Base-by-base conservation (phyloP, 2,888 invertebrate genomes). In the Trachelus iudaicus region DNA sequence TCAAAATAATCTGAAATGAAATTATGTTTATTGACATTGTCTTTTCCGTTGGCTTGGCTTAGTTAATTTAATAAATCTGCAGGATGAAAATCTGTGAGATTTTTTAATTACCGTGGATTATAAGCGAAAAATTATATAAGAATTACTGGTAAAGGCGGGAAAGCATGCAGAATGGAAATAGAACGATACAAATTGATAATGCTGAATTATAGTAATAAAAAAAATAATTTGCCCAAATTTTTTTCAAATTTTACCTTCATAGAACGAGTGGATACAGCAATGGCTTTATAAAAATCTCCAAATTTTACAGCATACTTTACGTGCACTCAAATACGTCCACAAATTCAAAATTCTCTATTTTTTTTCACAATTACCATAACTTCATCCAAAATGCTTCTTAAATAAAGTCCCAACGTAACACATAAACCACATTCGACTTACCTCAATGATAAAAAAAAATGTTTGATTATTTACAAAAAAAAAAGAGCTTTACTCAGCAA, bases 1-100 rank as follows among this genome's bases (percentile, higher is more conserved):
- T 76, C 69, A 73, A 69, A 78, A 75, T 75, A 34, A 40, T 76
- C 76, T 76, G 73, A 76, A 76, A 74, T 74, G 37, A 34, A 35
- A 33, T 35, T 30, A n/a, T 13, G 37, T 34, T 35, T 35, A 74
- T 34, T 37, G 34, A 76, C 71, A 6, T 76, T 76, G 30, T 33
- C 34, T 76, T 69, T 75, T 75, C 69, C 69, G 35, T 35, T 35
- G 3, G 35, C 35, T 35, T 12, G 35, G 0, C 6, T 40, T 23
- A 23, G 6, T 40, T 23, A 56, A 56, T 56, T 56, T 6, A 23
- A 23, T 23, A 23, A 56, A 56, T 56, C 56, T 56, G 23, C 9
- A 2, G 56, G 23, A 56, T 56, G 56, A 56, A 56, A 56, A 56
- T 23, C 23, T 23, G 9, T 23, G 9, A 56, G 9, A 56, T 9